Conservation (phyloP, 2,113 vertebrate species). For the Fulmarus glacialis region DNA sequence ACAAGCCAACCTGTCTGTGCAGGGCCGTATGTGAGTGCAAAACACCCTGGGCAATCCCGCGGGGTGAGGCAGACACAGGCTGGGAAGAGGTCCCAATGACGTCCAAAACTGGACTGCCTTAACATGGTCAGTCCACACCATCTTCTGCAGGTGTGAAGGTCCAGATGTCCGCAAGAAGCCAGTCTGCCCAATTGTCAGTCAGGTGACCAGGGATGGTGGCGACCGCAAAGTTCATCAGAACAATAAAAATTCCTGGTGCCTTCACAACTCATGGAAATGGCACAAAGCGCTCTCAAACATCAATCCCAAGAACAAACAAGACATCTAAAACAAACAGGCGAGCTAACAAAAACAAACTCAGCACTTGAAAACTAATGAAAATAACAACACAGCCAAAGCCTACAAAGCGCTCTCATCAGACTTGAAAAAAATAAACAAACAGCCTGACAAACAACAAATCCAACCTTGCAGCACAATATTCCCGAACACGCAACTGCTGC, state of each 20-base stretch:
- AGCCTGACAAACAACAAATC: neutral
- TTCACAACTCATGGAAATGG: neutral
- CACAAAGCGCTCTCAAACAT: neutral
- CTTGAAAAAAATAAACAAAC: neutral
- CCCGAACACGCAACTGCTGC: neutral
- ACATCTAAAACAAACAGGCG: neutral
- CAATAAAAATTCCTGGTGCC: neutral
- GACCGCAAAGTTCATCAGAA: neutral
- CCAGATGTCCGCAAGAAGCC: neutral
- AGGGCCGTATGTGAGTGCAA: rapidly evolving
- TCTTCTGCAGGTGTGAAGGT: neutral
- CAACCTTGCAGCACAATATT: neutral
- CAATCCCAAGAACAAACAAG: conserved; percentile 33
- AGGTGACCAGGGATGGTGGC: rapidly evolving
- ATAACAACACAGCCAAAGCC: neutral
- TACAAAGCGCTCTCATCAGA: conserved; percentile 21
- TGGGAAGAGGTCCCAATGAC: neutral
- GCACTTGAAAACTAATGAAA: conserved; percentile 17
- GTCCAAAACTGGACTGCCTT: neutral
- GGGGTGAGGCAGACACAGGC: neutral
- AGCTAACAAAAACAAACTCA: neutral
- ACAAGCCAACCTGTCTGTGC: neutral
- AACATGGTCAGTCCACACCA: rapidly evolving
- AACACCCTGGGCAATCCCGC: neutral
- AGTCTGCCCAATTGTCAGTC: neutral